Percentiles rank a stretch among this genome's conserved stretches.
These are phyloP conservation scores for Etheostoma spectabile DNA, from an alignment of 2,113 vertebrate genomes.

Conservation along the genomic window DNA sequence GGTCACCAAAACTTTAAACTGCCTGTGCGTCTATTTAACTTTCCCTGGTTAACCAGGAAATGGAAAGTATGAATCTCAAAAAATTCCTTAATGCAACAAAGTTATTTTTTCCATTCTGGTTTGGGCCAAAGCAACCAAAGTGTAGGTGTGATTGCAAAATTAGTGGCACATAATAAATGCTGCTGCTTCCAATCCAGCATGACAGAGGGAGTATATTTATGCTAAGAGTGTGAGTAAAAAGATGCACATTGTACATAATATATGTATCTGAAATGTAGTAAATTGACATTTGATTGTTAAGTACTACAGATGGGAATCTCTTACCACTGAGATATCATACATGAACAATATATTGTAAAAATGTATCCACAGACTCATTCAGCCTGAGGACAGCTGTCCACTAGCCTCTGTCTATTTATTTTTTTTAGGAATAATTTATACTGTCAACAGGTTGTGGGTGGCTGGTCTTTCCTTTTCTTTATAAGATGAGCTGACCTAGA, in stretches of 20 bases:
- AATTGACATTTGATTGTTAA: not conserved
- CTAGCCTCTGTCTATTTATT: constrained; percentile 13
- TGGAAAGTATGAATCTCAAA: constrained; percentile 34
- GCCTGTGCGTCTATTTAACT: constrained; percentile 4
- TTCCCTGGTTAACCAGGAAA: not conserved
- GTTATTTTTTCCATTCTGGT: constrained; percentile 40
- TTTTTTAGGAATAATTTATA: constrained; percentile 55
- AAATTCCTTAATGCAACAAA: constrained; percentile 17
- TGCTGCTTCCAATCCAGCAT: not conserved
- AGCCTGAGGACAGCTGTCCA: constrained; percentile 17
- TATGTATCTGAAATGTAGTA: not conserved
- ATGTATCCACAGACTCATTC: constrained; percentile 24
- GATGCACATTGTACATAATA: no score
- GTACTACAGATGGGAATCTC: not conserved
- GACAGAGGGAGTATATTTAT: constrained; percentile 9
- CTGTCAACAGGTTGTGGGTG: constrained; percentile 61
- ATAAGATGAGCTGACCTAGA: constrained; percentile 59
- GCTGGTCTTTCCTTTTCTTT: constrained; percentile 49
- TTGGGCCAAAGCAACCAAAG: constrained; percentile 16
- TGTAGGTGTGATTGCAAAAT: constrained; percentile 16
- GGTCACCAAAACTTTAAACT: constrained; percentile 10
- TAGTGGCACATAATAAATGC: constrained; percentile 2
- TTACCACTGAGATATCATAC: not conserved
- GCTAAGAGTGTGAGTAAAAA: not conserved
- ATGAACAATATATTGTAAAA: constrained; percentile 20